Percentiles rank a stretch among this genome's conserved stretches.
Conservation (phyloP, 37 sponge, comb jelly and placozoan genomes). For the Hormiphora californensis region DNA sequence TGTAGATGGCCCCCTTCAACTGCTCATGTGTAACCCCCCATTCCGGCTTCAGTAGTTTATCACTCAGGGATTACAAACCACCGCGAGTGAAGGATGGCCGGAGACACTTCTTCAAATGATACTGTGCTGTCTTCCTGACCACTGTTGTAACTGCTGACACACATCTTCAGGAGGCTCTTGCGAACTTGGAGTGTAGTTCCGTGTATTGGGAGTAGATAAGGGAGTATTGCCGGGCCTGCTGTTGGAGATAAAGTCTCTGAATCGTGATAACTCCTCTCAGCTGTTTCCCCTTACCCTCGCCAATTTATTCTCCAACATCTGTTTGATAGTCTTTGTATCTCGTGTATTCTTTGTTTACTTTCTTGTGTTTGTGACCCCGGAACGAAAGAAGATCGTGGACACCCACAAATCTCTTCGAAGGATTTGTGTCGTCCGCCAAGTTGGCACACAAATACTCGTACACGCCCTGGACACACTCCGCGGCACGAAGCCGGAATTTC, state of each 20-base stretch:
- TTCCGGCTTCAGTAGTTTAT: neutral
- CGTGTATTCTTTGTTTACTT: constrained; percentile 13
- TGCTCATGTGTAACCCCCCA: neutral
- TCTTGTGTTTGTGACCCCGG: neutral
- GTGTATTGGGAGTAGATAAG: neutral
- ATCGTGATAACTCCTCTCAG: neutral
- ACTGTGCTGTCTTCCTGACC: neutral
- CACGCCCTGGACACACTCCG: neutral
- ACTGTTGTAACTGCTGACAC: constrained; percentile 13
- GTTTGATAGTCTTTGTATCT: constrained; percentile 19
- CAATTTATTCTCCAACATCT: neutral
- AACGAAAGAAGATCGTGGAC: neutral
- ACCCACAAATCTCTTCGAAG: neutral
- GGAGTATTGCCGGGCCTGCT: constrained; percentile 13
- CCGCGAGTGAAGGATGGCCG: constrained; percentile 4
- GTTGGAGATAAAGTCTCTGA: neutral
- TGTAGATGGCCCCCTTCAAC: constrained; percentile 30
- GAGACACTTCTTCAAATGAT: constrained; percentile 16
- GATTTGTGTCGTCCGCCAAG: constrained; percentile 7
- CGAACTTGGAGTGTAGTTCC: neutral
- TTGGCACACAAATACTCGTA: neutral
- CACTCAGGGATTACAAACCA: constrained; percentile 31
- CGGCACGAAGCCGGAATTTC: neutral
- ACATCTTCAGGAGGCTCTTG: constrained; percentile 7
- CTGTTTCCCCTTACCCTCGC: neutral